These are phyloP conservation scores for Aurelia aurita DNA, from an alignment of 30 jellyfish, hydroid and myxozoan species.

Conservation along the genomic window DNA sequence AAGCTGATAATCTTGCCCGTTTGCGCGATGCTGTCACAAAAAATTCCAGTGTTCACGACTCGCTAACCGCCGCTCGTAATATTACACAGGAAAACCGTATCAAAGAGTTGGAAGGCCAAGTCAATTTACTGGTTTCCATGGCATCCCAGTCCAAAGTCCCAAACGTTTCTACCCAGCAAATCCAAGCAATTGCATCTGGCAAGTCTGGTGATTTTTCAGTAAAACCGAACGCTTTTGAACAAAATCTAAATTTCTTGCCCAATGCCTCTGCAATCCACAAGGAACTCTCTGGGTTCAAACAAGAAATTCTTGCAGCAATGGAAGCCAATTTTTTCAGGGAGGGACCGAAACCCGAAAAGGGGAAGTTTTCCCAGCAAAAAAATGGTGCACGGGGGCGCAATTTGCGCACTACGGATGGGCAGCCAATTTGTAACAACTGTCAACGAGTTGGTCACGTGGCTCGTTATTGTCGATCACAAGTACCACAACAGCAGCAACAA, in stretches of 20 bases:
- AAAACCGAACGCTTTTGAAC: background rate
- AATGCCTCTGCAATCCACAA: background rate
- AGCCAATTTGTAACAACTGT: constrained; percentile 14
- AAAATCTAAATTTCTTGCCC: background rate
- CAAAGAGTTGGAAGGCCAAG: constrained; percentile 17
- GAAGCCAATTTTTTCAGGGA: background rate
- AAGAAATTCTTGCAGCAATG: constrained; percentile 23
- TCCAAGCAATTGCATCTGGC: background rate
- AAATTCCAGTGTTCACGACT: constrained; percentile 6
- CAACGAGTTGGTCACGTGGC: too few species aligned
- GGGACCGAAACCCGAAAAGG: background rate
- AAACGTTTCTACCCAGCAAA: background rate
- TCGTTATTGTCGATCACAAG: too few species aligned
- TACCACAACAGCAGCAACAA: too few species aligned
- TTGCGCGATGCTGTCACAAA: constrained; percentile 19
- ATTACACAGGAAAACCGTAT: constrained; percentile 9
- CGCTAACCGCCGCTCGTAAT: constrained; percentile 1
- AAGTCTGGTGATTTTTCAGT: background rate
- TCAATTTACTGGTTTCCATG: constrained; percentile 24
- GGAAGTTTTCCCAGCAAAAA: background rate
- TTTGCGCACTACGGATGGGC: constrained; percentile 42
- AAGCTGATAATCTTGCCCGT: constrained; percentile 31
- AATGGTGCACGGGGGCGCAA: constrained; percentile 33
- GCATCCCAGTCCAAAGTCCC: constrained; percentile 11
- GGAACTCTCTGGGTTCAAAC: constrained; percentile 3